Evolutionary conservation across 2,888 invertebrate genomes (phyloP), one percentile per base, ranked within the genome.

Genomic region (Leucania comma): DNA sequence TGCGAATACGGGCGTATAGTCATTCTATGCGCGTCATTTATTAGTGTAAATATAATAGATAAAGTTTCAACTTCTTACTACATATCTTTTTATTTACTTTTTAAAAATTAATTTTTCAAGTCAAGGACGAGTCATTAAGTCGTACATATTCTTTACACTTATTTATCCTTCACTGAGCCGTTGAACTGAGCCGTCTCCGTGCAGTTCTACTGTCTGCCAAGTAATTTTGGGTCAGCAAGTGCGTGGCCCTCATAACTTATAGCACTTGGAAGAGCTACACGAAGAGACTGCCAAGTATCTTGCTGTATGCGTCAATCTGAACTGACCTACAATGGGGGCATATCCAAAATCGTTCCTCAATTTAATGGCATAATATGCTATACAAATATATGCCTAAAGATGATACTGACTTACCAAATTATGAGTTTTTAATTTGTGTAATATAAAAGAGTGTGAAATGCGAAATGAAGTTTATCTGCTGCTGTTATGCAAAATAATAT

Each of bases 201-300:
- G 63, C 75, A 67, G 38, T 61, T 35, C 64, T 59, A 69, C 57
- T 82, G 87, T 83, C 83, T 93, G 94, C 94, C 93, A 94, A 94
- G 89, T 92, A 89, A 93, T 94, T 91, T 91, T 90, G 88, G 94
- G 94, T 93, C 93, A 92, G 91, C 88, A 88, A 92, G 91, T 88
- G 88, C 90, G 87, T 88, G 83, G 86, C 88, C 86, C 89, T 88
- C 91, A 88, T 93, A 92, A 92, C 87, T 92, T 92, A 93, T 91
- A 90, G 88, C 80, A 91, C 91, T 95, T 95, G 95, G 95, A 93
- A 89, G 90, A 87, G 88, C 87, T 84, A 86, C 87, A 80, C 80
- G 78, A 82, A 85, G 79, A 86, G 88, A 87, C 87, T 94, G 95
- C 95, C 95, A 95, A 95, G 91, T 93, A 91, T 91, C 88, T 89